Evolutionary conservation across 64 coral and sea anemone genomes (phyloP), one percentile per base, ranked within the genome.

Genomic region (Dendronephthya gigantea): DNA sequence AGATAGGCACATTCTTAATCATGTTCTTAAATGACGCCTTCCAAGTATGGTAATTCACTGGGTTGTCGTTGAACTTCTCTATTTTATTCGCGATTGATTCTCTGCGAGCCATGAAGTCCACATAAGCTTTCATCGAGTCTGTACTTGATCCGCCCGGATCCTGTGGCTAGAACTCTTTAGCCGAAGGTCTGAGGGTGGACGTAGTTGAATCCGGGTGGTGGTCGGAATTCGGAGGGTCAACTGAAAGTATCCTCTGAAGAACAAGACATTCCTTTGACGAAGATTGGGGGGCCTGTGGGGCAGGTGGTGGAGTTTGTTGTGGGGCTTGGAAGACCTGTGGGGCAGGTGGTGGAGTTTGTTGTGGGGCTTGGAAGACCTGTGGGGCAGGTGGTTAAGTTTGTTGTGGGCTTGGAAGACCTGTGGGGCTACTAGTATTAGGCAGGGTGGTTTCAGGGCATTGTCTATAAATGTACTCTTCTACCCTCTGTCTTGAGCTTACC

Each of bases 1-100:
- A 83, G 11, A 89, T 40, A 40, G 47, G 39, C 0, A 86, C 68
- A 15, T 85, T 68, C 23, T 50, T 49, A 28, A 82, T 86, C 89
- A 90, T 90, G 66, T 85, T 86, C 13, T 66, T 50, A 22, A 87
- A 87, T 10, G 72, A n/a, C 2, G 84, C 90, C 32, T 40, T 91
- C 90, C 79, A 91, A 7, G 90, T 34, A 30, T 22, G 37, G 35
- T 82, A 87, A 30, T 91, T 91, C 30, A 51, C 69, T 27, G 2
- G 68, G 11, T 74, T 35, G 25, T 74, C 68, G 68, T 74, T 29
- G 31, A 74, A 74, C 0, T 74, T 74, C 25, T 74, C 68, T 27
- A 74, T 74, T 28, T 74, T 74, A 35, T 74, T 74, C 13, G 68
- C 68, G 13, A 74, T 74, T 27, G 30, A 28, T 35, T 74, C 68